phyloP scores from a whole-genome alignment of 2,113 vertebrate genomes.

The Grus americana region DNA sequence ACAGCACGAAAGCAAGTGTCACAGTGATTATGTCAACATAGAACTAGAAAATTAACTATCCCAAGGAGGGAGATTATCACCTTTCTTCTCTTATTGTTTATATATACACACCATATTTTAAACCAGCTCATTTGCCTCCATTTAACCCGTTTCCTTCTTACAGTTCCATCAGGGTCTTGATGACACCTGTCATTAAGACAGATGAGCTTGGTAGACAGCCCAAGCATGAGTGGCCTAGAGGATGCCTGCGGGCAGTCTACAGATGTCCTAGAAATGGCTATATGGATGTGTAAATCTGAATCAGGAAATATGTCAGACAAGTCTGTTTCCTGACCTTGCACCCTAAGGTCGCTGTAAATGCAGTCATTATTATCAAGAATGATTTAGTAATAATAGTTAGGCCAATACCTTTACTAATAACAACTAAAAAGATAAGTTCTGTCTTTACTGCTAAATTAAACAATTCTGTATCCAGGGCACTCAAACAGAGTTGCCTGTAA shows the following conservation, averaged over 20 bases:
- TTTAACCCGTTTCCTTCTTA: not conserved
- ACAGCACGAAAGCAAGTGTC: not conserved
- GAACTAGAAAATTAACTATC: not conserved
- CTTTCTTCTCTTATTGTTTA: not conserved
- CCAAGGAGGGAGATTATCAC: not conserved
- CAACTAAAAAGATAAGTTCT: not conserved
- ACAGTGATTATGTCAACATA: not conserved
- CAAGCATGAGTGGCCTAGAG: not conserved
- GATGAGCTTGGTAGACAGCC: not conserved
- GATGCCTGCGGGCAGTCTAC: constrained; percentile 19
- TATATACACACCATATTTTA: not conserved
- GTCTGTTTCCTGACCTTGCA: constrained; percentile 63
- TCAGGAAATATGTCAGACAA: constrained; percentile 56
- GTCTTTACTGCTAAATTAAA: not conserved
- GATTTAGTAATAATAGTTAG: not conserved
- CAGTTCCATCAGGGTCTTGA: not conserved
- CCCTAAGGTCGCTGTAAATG: not conserved
- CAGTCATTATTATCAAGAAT: not conserved
- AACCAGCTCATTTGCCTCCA: not conserved
- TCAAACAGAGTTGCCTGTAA: not conserved
- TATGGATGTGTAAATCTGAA: not conserved
- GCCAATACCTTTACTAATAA: not conserved
- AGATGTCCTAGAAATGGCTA: constrained; percentile 16
- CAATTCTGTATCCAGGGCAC: not conserved
- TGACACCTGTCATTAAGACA: constrained; percentile 48